Evolutionary conservation across 2,113 vertebrate species (phyloP), one percentile per base, ranked within the genome.

Genomic region (Cephalopholis sonnerati): DNA sequence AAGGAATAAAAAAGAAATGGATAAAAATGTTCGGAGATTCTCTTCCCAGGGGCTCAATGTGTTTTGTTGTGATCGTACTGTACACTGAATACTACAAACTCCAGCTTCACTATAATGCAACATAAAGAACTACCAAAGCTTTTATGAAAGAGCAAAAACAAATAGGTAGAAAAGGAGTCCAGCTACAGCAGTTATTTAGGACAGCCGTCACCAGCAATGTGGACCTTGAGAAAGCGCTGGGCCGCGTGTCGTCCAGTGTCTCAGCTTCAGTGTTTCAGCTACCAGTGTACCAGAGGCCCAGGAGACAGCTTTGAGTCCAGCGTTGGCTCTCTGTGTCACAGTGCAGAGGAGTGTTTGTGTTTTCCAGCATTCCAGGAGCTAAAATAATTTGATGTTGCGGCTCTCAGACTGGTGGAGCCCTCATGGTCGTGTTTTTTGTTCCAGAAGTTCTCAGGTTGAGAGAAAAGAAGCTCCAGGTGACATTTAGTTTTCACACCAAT

Each of bases 321-420:
- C 27, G 16, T 64, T 55, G 57, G 66, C 72, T 84, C 68, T 44
- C 50, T 74, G 57, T 65, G 59, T 89, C 82, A 84, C 78, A 90
- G 83, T 77, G 77, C 41, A 82, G 74, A 85, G 61, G 39, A 59
- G 22, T 44, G 46, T 83, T 20, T 75, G 59, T 74, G 57, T 86
- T 77, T 85, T 90, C 89, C 90, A 93, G 90, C 87, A 85, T 92
- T 82, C 71, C 65, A 86, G 54, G 46, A 88, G 62, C 74, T 88
- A 54, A 9, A 46, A 74, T 32, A 36, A 58, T 62, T 63, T 20
- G 39, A 77, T 63, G 69, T 70, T 44, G 29, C 51, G 68, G 59
- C 57, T 74, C 59, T 29, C 48, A 22, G 54, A 75, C 79, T 59
- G 62, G 7, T 5, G 7, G 61, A n/a, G 36, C 8, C 80, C 29